Evolutionary conservation across 2,888 invertebrate genomes (phyloP), one percentile per base, ranked within the genome.

Genomic region (Abscondita cerata): DNA sequence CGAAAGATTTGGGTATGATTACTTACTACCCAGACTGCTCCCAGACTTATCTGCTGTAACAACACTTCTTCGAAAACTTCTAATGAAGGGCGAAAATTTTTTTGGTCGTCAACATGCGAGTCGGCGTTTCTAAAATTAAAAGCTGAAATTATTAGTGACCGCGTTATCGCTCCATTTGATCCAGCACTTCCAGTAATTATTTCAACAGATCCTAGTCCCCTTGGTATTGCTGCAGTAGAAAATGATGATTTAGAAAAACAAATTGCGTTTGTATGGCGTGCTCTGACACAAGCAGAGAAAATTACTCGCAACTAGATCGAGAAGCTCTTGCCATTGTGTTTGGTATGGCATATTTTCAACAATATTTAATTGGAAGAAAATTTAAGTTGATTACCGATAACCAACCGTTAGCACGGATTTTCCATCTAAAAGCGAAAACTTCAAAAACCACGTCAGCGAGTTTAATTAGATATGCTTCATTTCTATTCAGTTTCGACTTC

Each of bases 351-450:
- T 36, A 9, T n/a, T n/a, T n/a, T n/a, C n/a, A n/a, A n/a, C n/a
- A n/a, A n/a, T n/a, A n/a, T 46, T 46, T 46, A 46, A 46, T 46
- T 18, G 19, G 46, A 19, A 16, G 19, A 18, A 46, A 46, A 19
- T 18, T 16, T 46, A 46, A 5, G 36, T 36, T 36, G 12, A 36
- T 36, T 36, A 36, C 36, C 3, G 36, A 36, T 36, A 36, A 36
- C 46, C 46, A 46, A 46, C 46, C 20, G 20, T 46, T 46, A 46
- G 46, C 19, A 46, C 16, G 46, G 19, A 19, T 3, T 46, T 20
- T n/a, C n/a, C n/a, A n/a, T n/a, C n/a, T n/a, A n/a, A n/a, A n/a
- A n/a, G n/a, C 9, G 16, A 41, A 2, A 46, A 19, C 11, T 46
- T 20, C 4, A 46, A 46, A 41, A 41, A 41, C 41, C 41, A 41